Evolutionary conservation across 2,888 invertebrate genomes (phyloP), one percentile per base, ranked within the genome.

Genomic region (Drosophila anceps): DNA sequence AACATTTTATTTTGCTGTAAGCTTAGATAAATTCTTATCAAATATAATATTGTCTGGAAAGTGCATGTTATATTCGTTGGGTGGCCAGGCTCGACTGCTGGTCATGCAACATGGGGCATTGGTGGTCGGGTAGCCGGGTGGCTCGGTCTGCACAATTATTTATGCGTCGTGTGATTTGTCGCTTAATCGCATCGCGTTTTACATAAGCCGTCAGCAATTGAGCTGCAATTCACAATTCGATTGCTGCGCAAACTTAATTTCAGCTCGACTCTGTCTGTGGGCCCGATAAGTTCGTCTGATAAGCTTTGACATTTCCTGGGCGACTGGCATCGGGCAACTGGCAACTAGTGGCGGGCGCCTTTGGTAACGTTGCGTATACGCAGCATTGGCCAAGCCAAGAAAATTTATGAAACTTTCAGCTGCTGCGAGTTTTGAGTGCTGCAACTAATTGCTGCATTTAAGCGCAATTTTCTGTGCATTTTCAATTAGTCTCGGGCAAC

Each of bases 141-240:
- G 29, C 12, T 8, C 13, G 29, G 29, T 39, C 24, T 50, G 64
- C 57, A 48, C 55, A 73, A 79, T 77, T 82, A 75, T 70, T 73
- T 70, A 82, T 80, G 85, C 85, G 62, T 66, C 58, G 57, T 70
- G 46, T 72, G 78, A 78, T 73, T 79, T 83, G 75, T 68, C 65
- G 74, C 70, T 68, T 50, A 70, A 69, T 71, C 67, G 59, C 58
- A 46, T 55, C 59, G 37, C 58, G 54, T 43, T 77, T 77, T 70
- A 66, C 68, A 77, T 75, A 78, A 76, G 63, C 69, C 63, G 59
- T 60, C 59, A 64, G 61, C 53, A 70, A 65, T 41, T 62, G 54
- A 20, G 65, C 33, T 27, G 62, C 77, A 58, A 73, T 64, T 62
- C 58, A 33, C 39, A 58, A 64, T 58, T 77, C 67, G 76, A 64